phyloP scores from a whole-genome alignment of 2,888 invertebrate species.

The Cephonodes hylas region DNA sequence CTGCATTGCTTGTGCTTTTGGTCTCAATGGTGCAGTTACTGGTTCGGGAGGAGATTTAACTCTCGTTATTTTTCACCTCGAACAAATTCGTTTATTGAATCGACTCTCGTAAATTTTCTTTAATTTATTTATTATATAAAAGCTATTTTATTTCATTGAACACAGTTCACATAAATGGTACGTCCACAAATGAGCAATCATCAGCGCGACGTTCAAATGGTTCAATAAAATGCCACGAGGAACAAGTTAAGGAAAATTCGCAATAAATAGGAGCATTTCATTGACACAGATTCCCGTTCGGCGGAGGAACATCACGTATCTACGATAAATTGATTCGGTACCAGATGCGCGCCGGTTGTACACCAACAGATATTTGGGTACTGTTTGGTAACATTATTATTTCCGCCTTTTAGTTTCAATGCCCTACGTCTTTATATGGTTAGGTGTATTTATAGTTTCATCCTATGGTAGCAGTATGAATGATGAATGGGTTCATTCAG shows the following conservation, averaged over 20 bases:
- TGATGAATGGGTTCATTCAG: neutral
- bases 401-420: constrained; percentile 18
- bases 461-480: neutral
- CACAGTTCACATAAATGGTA: neutral
- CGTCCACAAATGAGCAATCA: neutral
- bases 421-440: neutral
- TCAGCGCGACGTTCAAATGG: neutral
- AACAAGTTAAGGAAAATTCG: neutral
- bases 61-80: no score
- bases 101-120: no score
- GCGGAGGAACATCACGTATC: constrained; percentile 45
- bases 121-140: no score
- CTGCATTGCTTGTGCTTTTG: no score
- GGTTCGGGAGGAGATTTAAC: no score
- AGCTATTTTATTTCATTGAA: no score
- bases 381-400: constrained; percentile 39
- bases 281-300: constrained; percentile 22
- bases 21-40: no score
- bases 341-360: constrained; percentile 47
- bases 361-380: constrained; percentile 42
- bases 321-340: constrained; percentile 54
- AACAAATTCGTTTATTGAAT: no score
- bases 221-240: constrained; percentile 6
- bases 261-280: constrained; percentile 16
- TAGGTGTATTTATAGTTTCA: neutral